Evolutionary conservation across 1,140 invertebrate genomes (phyloP).

Genomic region (Drosophila pectinifera): DNA sequence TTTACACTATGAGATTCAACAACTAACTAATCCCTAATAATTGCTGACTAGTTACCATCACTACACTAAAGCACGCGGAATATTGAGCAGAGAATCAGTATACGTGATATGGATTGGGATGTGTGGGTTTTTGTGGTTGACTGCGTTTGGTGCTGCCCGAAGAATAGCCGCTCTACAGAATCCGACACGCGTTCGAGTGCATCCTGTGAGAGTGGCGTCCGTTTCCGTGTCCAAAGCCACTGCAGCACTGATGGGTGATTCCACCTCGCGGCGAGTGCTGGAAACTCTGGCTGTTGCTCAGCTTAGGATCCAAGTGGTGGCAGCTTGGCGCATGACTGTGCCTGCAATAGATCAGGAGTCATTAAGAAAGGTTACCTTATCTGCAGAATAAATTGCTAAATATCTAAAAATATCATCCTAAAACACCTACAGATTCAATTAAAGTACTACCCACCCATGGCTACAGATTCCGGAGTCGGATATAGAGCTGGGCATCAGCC

Average conservation of each 20-base stretch:
- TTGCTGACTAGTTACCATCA: slow-evolving; percentile 49
- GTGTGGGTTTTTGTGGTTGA: background rate
- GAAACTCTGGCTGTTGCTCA: slow-evolving; percentile 82
- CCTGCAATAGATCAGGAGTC: slow-evolving; percentile 3
- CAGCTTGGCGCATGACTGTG: slow-evolving; percentile 73
- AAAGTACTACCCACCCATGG: slow-evolving; percentile 65
- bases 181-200: slow-evolving; percentile 81
- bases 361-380: background rate
- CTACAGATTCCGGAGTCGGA: slow-evolving; percentile 81
- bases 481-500: slow-evolving; percentile 69
- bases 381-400: background rate
- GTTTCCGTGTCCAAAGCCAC: slow-evolving; percentile 78
- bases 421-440: background rate
- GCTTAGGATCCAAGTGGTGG: slow-evolving; percentile 71
- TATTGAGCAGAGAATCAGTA: slow-evolving; percentile 48
- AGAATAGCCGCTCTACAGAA: slow-evolving; percentile 58
- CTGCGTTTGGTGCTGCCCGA: background rate
- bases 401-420: background rate
- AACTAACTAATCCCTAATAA: slow-evolving; percentile 71
- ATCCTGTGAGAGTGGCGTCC: slow-evolving; percentile 81
- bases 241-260: slow-evolving; percentile 82
- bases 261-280: slow-evolving; percentile 61
- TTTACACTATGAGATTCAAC: slow-evolving; percentile 61
- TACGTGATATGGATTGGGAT: slow-evolving; percentile 46
- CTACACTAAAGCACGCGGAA: slow-evolving; percentile 43